Conservation (phyloP, 2,888 invertebrate genomes). For the Drosophila demipolita region DNA sequence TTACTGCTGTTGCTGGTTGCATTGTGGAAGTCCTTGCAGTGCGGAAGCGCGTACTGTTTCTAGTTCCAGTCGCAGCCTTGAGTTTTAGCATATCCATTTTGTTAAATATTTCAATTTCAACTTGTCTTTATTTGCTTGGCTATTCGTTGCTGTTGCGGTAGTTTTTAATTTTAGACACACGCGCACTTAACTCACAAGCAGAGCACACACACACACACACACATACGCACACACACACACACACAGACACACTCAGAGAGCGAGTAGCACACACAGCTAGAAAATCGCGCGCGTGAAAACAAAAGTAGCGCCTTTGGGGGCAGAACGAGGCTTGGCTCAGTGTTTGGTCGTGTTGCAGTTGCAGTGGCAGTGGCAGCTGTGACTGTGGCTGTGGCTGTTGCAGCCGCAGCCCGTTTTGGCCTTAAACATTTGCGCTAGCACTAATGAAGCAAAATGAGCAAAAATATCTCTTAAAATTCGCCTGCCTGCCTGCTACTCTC, state of each 20-base stretch:
- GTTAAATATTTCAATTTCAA: conserved; percentile 56
- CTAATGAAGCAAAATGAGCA: conserved; percentile 78
- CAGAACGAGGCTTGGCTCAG: conserved; percentile 16
- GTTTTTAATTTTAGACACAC: conserved; percentile 76
- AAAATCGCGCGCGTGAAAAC: conserved; percentile 17
- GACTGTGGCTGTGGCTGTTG: conserved; percentile 42
- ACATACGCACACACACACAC: conserved; percentile 9
- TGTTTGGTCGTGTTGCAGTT: conserved; percentile 31
- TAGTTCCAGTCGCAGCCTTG: conserved; percentile 52
- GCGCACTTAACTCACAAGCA: conserved; percentile 25
- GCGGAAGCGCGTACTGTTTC: conserved; percentile 42
- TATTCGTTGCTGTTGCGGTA: conserved; percentile 44
- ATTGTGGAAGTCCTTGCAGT: conserved; percentile 71
- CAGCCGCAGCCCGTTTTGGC: conserved; percentile 50
- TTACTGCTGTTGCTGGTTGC: conserved; percentile 48
- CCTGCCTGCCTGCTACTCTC: conserved; percentile 25
- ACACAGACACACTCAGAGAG: conserved; percentile 12
- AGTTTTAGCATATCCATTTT: conserved; percentile 75
- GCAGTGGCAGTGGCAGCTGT: conserved; percentile 17
- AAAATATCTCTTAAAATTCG: conserved; percentile 72
- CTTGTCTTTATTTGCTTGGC: conserved; percentile 27
- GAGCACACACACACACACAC: conserved; percentile 31
- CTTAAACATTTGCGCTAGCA: conserved; percentile 63
- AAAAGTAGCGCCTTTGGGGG: conserved; percentile 26
- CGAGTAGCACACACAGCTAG: conserved; percentile 18